A percentile compares a stretch with the other conserved stretches of the same genome.
Conservation (phyloP, 2,797 vertebrate genomes). For the Hephaestus fuliginosus region DNA sequence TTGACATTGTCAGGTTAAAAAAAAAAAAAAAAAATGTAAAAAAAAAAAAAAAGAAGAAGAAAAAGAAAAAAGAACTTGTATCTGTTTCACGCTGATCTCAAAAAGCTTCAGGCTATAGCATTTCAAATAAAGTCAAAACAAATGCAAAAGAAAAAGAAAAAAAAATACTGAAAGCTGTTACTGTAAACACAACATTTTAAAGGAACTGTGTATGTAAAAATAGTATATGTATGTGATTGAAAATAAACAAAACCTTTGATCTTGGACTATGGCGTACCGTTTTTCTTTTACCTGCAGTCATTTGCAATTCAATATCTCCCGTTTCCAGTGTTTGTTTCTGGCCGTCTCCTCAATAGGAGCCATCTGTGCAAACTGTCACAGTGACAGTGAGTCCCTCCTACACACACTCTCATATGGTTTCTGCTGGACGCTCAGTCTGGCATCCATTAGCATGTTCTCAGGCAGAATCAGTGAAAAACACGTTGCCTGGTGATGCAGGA, state of each 20-base stretch:
- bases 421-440: neutral
- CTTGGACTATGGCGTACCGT: conserved; percentile 70
- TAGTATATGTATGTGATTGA: conserved; percentile 90
- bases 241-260: conserved; percentile 91
- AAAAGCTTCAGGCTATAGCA: conserved; percentile 81
- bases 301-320: neutral
- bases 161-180: conserved; percentile 82
- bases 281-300: conserved; percentile 37
- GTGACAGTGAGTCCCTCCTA: conserved; percentile 1
- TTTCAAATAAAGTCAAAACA: conserved; percentile 82
- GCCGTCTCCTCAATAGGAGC: neutral
- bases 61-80: conserved; percentile 58
- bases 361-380: conserved; percentile 3
- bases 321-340: neutral
- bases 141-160: conserved; percentile 78
- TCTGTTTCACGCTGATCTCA: conserved; percentile 81
- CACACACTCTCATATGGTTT: neutral
- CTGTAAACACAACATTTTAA: conserved; percentile 88
- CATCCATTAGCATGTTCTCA: neutral
- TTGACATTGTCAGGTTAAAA: conserved; percentile 82
- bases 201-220: conserved; percentile 90
- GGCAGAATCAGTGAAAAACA: conserved; percentile 11
- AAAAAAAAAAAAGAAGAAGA: too few relatives aligned
- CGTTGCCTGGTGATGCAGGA: neutral
- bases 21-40: conserved; percentile 36